Evolutionary conservation across 2,113 vertebrate genomes (phyloP).

Genomic region (Salvelinus alpinus): DNA sequence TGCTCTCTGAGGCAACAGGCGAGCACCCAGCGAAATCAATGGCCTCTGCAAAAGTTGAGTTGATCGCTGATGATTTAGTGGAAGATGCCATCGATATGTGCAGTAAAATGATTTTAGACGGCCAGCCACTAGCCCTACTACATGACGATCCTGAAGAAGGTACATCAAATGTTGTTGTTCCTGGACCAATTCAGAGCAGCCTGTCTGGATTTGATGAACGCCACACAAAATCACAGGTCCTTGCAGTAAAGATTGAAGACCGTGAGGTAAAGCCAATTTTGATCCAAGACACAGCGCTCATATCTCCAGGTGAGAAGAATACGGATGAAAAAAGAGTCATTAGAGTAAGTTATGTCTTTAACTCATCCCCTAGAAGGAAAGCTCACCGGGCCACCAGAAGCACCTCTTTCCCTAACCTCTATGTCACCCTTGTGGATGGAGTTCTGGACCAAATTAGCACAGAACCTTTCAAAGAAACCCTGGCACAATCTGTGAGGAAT

Average conservation of each 20-base stretch:
- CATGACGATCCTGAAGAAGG: background rate
- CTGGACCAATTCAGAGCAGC: background rate
- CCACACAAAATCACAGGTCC: background rate
- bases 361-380: background rate
- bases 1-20: background rate
- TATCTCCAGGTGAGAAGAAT: background rate
- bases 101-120: background rate
- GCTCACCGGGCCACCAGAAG: background rate
- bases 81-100: background rate
- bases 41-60: background rate
- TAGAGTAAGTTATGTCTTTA: background rate
- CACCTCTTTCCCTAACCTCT: background rate
- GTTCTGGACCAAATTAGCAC: constrained; percentile 2
- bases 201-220: background rate
- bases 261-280: background rate
- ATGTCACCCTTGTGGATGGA: background rate
- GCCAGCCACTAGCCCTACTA: no score
- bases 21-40: background rate
- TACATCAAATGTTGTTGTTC: background rate
- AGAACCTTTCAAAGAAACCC: background rate
- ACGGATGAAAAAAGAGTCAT: background rate
- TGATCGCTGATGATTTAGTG: constrained; percentile 1
- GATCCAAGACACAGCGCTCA: background rate
- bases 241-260: background rate
- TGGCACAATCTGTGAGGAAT: background rate